phyloP scores from a whole-genome alignment of 2,113 vertebrate species.

The Psittacula cyanocephala region DNA sequence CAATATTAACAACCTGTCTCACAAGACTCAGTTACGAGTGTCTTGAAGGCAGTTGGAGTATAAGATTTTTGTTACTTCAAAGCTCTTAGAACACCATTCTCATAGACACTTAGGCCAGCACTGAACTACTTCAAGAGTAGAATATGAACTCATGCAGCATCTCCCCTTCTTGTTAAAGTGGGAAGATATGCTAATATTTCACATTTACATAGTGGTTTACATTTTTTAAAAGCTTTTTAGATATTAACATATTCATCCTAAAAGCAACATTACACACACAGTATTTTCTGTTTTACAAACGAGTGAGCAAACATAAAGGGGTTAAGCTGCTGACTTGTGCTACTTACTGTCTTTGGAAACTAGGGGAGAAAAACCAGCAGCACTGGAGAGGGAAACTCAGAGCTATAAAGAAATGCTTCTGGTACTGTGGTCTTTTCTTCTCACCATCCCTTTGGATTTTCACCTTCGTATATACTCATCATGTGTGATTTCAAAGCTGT shows the following conservation, averaged over 20 bases:
- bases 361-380: neutral
- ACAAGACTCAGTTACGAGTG: neutral
- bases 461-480: neutral
- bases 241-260: neutral
- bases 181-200: neutral
- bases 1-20: neutral
- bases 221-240: slow-evolving; percentile 6
- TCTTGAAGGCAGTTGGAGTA: neutral
- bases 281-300: neutral
- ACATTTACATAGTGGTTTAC: neutral
- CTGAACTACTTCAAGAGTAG: neutral
- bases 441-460: neutral
- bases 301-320: neutral
- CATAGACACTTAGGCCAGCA: fast-evolving
- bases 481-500: neutral
- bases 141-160: neutral
- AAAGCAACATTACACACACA: neutral
- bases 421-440: neutral
- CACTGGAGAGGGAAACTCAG: neutral
- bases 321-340: neutral
- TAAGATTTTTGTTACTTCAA: neutral
- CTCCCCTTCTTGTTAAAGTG: neutral
- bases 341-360: neutral
- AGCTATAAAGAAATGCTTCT: neutral
- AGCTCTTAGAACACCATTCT: neutral